Evolutionary conservation across 2,797 vertebrate genomes (phyloP), one percentile per base, ranked within the genome.

Genomic region (Cossypha caffra): DNA sequence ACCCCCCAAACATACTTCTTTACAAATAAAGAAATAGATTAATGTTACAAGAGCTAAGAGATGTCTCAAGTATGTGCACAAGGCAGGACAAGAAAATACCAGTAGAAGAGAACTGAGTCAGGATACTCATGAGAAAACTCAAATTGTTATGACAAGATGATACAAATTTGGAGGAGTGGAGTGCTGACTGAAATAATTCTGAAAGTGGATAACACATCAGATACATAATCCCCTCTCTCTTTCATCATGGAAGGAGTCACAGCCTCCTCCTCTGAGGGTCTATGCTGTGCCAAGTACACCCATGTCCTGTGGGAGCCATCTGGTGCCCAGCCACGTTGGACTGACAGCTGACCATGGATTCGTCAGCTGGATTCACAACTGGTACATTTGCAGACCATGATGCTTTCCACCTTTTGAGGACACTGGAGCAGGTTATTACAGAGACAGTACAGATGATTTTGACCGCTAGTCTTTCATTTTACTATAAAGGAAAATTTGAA

Each of bases 1-100:
- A 42, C 6, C 3, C 1, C 7, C 3, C 5, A 29, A 5, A 4
- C 0, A 38, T 10, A 23, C 19, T n/a, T n/a, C 2, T 47, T 45
- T 63, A 29, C 38, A 58, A 33, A 61, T 16, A 37, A 67, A 62
- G 14, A 45, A 50, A 59, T 35, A 33, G 18, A 51, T 33, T 18
- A 35, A 26, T 45, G 31, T 21, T n/a, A 20, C 20, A 29, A 77
- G 35, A 59, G 5, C 12, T 77, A 23, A 63, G 25, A 55, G 2
- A 31, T 31, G 1, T 45, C 19, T 51, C 14, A 75, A 55, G 3
- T 10, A 21, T 29, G 5, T 10, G 5, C 8, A 37, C 5, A 11
- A 9, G 4, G 12, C 40, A 78, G 51, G 31, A 63, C 4, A 5
- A 81, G n/a, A 76, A 62, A 58, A 72, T 15, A 68, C 3, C 2